Base-by-base conservation (phyloP, 2,113 vertebrate species). In the Probosciger aterrimus region DNA sequence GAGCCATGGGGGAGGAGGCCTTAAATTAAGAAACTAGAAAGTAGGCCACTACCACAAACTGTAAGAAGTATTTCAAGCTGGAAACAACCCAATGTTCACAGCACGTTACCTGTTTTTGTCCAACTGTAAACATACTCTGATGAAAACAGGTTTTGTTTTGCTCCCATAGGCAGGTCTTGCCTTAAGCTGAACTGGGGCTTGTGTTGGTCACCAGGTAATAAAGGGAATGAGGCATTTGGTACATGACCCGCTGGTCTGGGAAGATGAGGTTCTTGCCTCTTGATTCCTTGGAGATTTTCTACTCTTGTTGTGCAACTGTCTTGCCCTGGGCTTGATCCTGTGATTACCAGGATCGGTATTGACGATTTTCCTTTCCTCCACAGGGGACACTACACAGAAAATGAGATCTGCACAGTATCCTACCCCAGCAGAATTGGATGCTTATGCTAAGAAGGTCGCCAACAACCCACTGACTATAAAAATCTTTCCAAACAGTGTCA, bases 341-440 rank as follows among this genome's bases (percentile, higher is more conserved):
- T 24, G 33, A 76, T 92, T 60, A 39, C 33, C 78, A 69, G 81
- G n/a, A 53, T 22, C 1, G 1, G 17, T 46, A 75, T 14, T 97
- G 91, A 97, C 18, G 0, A 65, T 41, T 94, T 96, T 93, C 95
- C 82, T 97, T 97, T 95, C 97, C 90, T 97, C 98, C 95, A 12
- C 98, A 99, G 99, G 99, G 99, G 99, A 99, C 98, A 99, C 99
- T 99, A 99, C 99, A 99, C 99, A 99, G 98, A 99, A 99, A 99
- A 99, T 99, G 99, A 99, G 99, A 99, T 99, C 99, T 97, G 98
- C 99, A 99, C 99, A 99, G 98, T 99, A 99, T 98, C 99, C 99
- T 98, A 99, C 99, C 98, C 99, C 99, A 98, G 99, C 99, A 97
- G 99, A 99, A 99, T 99, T 99, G 98, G 99, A 99, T 97, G 99